These are phyloP conservation scores for Pilophorus perplexus DNA, from an alignment of 2,888 invertebrate species.

Conservation along the genomic window DNA sequence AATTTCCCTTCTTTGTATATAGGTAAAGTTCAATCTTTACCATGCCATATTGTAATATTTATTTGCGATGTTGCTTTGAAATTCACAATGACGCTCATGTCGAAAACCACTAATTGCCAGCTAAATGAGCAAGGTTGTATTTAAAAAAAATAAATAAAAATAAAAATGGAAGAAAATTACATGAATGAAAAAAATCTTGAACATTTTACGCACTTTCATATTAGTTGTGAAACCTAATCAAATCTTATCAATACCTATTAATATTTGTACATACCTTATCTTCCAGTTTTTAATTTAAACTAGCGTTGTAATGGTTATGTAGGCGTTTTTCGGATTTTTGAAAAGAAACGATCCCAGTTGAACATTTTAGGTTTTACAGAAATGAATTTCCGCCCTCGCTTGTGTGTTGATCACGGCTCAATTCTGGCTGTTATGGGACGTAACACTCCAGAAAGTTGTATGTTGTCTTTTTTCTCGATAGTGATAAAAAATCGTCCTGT, in stretches of 20 bases:
- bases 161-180: too few relatives aligned
- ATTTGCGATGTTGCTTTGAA: too few relatives aligned
- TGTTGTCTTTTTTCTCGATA: too few relatives aligned
- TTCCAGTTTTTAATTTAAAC: conserved; percentile 6
- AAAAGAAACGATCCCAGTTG: neutral
- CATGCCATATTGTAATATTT: too few relatives aligned
- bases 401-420: conserved; percentile 22
- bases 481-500: too few relatives aligned
- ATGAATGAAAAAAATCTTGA: too few relatives aligned
- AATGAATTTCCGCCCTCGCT: conserved; percentile 16
- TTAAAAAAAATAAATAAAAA: too few relatives aligned
- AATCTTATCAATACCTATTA: conserved; percentile 9
- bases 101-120: too few relatives aligned
- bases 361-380: neutral
- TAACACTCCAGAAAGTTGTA: neutral
- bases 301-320: conserved; percentile 16
- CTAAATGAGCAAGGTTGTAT: neutral
- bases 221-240: conserved; percentile 31
- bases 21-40: too few relatives aligned
- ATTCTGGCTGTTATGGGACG: neutral
- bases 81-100: too few relatives aligned
- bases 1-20: too few relatives aligned
- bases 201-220: conserved; percentile 8
- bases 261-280: conserved; percentile 19
- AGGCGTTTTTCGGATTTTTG: conserved; percentile 3